Percentiles rank a stretch among this genome's conserved stretches.
These are phyloP conservation scores for Paramisgurnus dabryanus DNA, from an alignment of 2,113 vertebrate genomes.

Conservation along the genomic window DNA sequence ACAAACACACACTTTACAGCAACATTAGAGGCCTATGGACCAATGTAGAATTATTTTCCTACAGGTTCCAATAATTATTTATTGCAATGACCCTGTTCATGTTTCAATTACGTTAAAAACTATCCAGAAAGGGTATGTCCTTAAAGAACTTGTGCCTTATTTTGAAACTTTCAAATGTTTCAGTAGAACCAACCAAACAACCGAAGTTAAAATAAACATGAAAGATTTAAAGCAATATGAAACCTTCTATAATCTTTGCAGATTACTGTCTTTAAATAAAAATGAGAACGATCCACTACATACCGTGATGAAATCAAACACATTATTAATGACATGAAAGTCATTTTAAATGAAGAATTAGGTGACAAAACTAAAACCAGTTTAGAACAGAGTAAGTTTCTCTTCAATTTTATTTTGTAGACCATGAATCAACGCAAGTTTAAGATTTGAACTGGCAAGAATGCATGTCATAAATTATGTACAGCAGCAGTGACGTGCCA, in stretches of 20 bases:
- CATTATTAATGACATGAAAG: constrained; percentile 22
- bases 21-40: neutral
- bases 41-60: neutral
- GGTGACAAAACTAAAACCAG: constrained; percentile 74
- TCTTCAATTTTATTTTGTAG: constrained; percentile 86
- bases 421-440: constrained; percentile 82
- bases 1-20: neutral
- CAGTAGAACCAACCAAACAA: neutral
- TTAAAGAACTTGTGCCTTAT: neutral
- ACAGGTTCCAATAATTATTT: neutral
- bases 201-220: neutral
- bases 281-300: neutral
- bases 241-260: neutral
- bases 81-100: no score
- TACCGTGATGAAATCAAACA: constrained; percentile 12
- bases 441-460: constrained; percentile 81
- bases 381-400: constrained; percentile 79
- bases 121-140: neutral
- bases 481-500: constrained; percentile 82
- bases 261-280: neutral
- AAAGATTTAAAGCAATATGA: neutral
- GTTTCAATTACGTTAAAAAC: no score
- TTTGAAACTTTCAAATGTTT: neutral
- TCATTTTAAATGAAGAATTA: constrained; percentile 19
- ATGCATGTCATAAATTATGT: constrained; percentile 90